Evolutionary conservation across 2,888 invertebrate genomes (phyloP), one percentile per base, ranked within the genome.

Genomic region (Dryobotodes eremita): DNA sequence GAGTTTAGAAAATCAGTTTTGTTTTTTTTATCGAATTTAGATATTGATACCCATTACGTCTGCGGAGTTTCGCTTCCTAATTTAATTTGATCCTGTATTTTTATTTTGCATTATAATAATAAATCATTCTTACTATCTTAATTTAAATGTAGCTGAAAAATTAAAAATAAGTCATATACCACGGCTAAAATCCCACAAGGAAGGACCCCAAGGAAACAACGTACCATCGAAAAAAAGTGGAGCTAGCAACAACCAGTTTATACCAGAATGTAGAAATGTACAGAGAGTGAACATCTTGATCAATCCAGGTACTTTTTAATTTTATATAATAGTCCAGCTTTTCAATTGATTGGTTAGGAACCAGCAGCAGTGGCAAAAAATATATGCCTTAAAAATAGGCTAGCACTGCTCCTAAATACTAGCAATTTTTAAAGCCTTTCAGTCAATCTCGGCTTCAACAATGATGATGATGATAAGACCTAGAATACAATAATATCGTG

Each of bases 251-350:
- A 76, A 81, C 26, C 89, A 84, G 55, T 88, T 85, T 36, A 62
- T 80, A n/a, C 82, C 89, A 20, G 89, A 90, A 71, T 72, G 85
- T 17, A 91, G 86, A 65, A 93, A 92, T 81, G 82, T 95, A 57
- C 94, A 94, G 80, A 92, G 92, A 88, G 87, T 95, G 11, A 92
- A 94, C 68, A 75, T 92, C 71, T 81, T 94, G 23, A 90, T 93
- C 8, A 91, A 89, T 84, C 88, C 93, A 91, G 94, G 95, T 93
- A 90, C 59, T 73, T 71, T 55, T 36, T 6, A 20, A 48, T 64
- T 23, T 13, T 11, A n/a, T 65, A 1, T 53, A 48, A 17, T 17
- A 46, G 8, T 36, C 1, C 7, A 53, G 26, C 26, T 48, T 26
- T 46, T 26, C 0, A n/a, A 70, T 55, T 17, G 6, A n/a, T 65